Evolutionary conservation across 2,797 vertebrate species (phyloP).

Genomic region (Pipistrellus nathusii): DNA sequence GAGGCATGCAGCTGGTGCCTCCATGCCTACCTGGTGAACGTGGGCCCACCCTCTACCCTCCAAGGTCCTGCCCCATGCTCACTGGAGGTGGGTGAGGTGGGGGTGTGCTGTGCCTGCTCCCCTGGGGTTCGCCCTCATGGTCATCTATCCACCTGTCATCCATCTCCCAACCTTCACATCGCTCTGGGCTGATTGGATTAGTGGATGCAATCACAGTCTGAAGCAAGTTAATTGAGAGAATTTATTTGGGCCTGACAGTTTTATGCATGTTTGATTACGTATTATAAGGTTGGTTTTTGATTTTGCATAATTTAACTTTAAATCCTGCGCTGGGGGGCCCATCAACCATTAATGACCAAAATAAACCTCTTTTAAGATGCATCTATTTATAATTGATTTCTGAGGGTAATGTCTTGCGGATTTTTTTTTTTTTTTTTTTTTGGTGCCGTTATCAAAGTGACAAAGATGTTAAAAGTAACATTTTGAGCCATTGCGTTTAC

Average conservation of each 20-base stretch:
- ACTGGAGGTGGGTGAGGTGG: neutral
- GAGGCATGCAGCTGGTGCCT: neutral
- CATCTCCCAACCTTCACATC: conserved; percentile 85
- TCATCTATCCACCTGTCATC: conserved; percentile 87
- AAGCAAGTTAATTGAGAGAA: conserved; percentile 92
- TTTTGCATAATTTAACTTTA: conserved; percentile 97
- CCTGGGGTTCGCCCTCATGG: neutral
- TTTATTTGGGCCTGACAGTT: conserved; percentile 93
- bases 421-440: conserved; percentile 80
- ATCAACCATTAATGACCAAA: conserved; percentile 90
- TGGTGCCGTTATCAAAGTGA: conserved; percentile 89
- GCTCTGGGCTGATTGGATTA: conserved; percentile 94
- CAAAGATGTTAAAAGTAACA: conserved; percentile 91
- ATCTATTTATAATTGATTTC: conserved; percentile 91
- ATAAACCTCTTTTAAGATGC: conserved; percentile 90
- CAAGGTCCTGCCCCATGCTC: neutral
- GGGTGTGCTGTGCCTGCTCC: neutral
- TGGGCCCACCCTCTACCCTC: neutral
- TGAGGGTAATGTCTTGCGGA: conserved; percentile 80
- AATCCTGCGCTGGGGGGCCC: conserved; percentile 87
- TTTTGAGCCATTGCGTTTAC: conserved; percentile 75
- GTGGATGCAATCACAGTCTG: conserved; percentile 93
- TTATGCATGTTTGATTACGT: conserved; percentile 96
- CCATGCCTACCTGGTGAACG: neutral
- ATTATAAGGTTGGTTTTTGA: conserved; percentile 95